Base-by-base conservation (phyloP, 2,888 invertebrate species). In the Archips xylosteana region DNA sequence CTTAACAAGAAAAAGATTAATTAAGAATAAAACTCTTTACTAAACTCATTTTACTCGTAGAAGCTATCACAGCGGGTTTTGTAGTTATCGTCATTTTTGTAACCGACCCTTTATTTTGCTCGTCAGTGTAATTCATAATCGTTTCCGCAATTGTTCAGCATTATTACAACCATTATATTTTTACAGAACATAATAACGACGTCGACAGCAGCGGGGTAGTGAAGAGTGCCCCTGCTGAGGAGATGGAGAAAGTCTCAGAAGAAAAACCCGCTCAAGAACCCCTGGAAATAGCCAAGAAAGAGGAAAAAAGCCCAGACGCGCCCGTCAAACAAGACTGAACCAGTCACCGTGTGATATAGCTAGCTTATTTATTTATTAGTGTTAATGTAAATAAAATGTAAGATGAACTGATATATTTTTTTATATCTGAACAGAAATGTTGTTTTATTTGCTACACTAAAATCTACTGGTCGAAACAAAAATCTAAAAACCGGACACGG, bases 151-250 rank as follows among this genome's bases (percentile, higher is more conserved):
- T 13, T 60, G 34, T 4, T 13, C 1, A 59, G 12, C 36, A 5
- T 60, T 34, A 47, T 63, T 45, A 63, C 32, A 47, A 23, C n/a
- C 0, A 23, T 60, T 6, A 77, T 74, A 67, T 75, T 39, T 72
- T 87, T 83, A 2, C 85, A 92, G 93, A 88, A 79, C 81, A 84
- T 93, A 87, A 80, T 92, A 84, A 81, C 89, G 75, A 81, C 89
- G 79, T 70, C 81, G 72, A 76, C 82, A 78, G 78, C 76, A 70
- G 57, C 86, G 77, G 87, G 89, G 34, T 90, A 85, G 81, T 69
- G 6, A 77, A 78, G 74, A 62, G 39, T 39, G 64, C 47, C 0
- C 39, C 70, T 45, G 54, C 9, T 12, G 61, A 15, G 10, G 63
- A 74, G 63, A 49, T 39, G 60, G 32, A 63, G 66, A 49, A 67